These are phyloP conservation scores for Sepioteuthis lessoniana DNA, from an alignment of 2,888 invertebrate genomes.

Conservation along the genomic window DNA sequence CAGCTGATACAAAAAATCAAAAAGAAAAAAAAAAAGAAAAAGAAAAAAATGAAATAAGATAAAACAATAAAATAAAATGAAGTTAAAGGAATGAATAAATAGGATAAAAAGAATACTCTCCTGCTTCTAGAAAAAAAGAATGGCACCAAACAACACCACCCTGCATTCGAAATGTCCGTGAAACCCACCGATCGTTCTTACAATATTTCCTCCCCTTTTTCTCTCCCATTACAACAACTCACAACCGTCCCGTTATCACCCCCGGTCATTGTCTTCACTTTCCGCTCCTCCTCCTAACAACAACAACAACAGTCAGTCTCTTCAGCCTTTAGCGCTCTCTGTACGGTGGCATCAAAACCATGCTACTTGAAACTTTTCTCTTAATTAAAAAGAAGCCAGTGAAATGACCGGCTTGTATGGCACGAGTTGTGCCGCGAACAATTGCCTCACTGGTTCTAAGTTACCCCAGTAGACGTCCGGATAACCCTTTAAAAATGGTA, in stretches of 20 bases:
- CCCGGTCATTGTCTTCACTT: not conserved
- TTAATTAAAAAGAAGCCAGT: slow-evolving; percentile 17
- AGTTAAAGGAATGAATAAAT: no score
- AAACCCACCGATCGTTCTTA: not conserved
- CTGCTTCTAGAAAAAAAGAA: not conserved
- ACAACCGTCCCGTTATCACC: not conserved
- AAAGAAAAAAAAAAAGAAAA: no score
- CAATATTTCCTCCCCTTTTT: not conserved
- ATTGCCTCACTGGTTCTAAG: not conserved
- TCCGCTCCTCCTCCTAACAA: not conserved
- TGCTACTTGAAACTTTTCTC: not conserved
- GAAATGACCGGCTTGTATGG: not conserved
- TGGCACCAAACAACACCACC: no score
- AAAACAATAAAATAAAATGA: no score
- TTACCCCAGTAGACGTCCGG: not conserved
- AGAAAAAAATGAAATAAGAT: no score
- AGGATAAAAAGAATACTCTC: not conserved
- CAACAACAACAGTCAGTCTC: no score
- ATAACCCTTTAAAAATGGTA: not conserved
- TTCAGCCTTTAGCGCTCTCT: not conserved
- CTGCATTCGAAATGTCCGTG: not conserved
- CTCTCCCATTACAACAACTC: not conserved
- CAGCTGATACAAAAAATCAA: no score
- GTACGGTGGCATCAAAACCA: not conserved
- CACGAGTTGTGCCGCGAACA: not conserved